phyloP scores from a whole-genome alignment of 2,888 invertebrate species.

The Teinopalpus imperialis region DNA sequence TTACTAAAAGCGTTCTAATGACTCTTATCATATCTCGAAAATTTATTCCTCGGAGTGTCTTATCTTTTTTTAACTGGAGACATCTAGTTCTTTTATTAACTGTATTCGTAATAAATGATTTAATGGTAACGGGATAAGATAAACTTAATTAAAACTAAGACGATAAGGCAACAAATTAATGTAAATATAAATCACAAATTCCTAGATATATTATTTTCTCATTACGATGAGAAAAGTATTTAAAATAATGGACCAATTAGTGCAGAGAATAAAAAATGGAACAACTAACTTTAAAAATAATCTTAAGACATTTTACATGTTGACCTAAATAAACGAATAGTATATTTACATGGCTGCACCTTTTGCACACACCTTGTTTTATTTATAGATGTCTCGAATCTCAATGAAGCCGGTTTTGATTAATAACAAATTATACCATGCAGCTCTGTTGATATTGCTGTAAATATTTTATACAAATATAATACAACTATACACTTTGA shows the following conservation, averaged over 20 bases:
- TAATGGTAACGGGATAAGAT: constrained; percentile 13
- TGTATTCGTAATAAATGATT: constrained; percentile 15
- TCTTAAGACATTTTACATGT: background rate
- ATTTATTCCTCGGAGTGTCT: constrained; percentile 12
- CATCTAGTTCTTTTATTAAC: constrained; percentile 1
- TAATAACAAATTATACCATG: constrained; percentile 13
- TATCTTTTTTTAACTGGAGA: constrained; percentile 14
- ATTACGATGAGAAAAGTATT: background rate
- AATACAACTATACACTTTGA: too few relatives aligned
- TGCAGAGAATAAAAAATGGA: background rate
- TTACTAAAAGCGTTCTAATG: constrained; percentile 17
- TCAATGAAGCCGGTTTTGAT: constrained; percentile 19
- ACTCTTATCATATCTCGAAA: constrained; percentile 25
- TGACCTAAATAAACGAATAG: constrained; percentile 12
- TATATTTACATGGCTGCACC: constrained; percentile 13
- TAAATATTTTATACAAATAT: too few relatives aligned
- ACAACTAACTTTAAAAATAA: background rate
- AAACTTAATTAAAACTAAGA: background rate
- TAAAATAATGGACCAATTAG: background rate
- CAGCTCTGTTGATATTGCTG: too few relatives aligned
- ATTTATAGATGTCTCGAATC: constrained; percentile 16
- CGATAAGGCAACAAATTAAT: background rate
- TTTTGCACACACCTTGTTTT: constrained; percentile 15
- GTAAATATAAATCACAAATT: background rate
- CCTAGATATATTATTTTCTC: background rate